Evolutionary conservation across 2,797 vertebrate genomes (phyloP).

Genomic region (Okamejei kenojei): DNA sequence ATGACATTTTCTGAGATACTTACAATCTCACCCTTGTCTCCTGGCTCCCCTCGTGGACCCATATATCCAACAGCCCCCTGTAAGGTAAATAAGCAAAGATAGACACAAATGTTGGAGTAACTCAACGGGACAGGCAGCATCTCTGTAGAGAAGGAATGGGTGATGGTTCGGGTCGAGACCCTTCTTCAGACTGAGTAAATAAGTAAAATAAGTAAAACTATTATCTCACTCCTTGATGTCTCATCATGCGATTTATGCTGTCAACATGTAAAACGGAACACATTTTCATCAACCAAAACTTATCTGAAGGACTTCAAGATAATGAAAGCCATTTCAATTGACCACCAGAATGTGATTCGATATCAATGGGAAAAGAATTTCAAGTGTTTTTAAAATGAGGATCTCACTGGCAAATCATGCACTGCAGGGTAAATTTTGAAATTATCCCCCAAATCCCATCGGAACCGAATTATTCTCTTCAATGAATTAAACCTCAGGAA

Average conservation of each 20-base stretch:
- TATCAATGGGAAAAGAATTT: not conserved
- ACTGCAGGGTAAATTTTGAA: not conserved
- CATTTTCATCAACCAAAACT: not conserved
- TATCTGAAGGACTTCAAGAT: not conserved
- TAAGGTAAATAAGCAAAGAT: not conserved
- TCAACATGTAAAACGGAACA: not conserved
- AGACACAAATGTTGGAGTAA: too few species aligned
- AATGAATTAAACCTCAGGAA: not conserved
- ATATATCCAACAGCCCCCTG: conserved; percentile 34
- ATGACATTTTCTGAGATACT: conserved; percentile 31
- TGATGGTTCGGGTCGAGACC: too few species aligned
- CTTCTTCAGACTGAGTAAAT: too few species aligned
- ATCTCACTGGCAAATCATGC: not conserved
- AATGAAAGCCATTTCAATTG: not conserved
- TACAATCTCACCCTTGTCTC: conserved; percentile 39
- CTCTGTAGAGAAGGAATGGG: too few species aligned
- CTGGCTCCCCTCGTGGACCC: conserved; percentile 35
- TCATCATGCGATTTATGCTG: not conserved
- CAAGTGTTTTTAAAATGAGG: not conserved
- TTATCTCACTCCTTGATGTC: not conserved
- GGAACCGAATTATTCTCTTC: not conserved
- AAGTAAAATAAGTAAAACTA: not conserved
- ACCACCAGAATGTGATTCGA: not conserved
- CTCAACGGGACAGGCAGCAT: too few species aligned
- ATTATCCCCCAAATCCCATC: not conserved